Evolutionary conservation across 2,113 vertebrate species (phyloP), one percentile per base, ranked within the genome.

Genomic region (Typhlomys cinereus): DNA sequence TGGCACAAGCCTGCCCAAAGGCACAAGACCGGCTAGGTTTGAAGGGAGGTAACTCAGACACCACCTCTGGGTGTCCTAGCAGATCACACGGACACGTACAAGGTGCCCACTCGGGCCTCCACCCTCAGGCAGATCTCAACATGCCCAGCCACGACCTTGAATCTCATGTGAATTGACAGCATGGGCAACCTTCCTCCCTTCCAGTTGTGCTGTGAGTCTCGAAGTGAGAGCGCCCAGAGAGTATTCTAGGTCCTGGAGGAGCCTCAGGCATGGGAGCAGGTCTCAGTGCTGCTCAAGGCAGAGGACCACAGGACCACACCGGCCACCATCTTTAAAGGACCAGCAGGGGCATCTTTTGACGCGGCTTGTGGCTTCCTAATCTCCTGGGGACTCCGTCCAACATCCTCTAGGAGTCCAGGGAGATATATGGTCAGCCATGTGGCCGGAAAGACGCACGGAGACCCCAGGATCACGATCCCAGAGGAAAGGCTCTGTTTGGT

Each of bases 401-500:
- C 4, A 50, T 87, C 54, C 85, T 87, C 64, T 46, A 74, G 81
- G 86, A 93, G 89, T 46, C 67, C 9, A 31, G 39, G 9, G 70
- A 95, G 85, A 52, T 78, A 12, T 39, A 20, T n/a, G 20, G 95
- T 74, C 54, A 66, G 41, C 3, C 46, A 94, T 25, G 44, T 0
- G 29, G 61, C 91, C 64, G 69, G 69, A 82, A 94, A 96, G 96
- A 95, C 48, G 41, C 59, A 29, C 39, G 39, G 54, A 54, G 80
- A 66, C 21, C 25, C 54, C 29, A 7, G 9, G 27, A 46, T 54
- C 64, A 90, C 48, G 81, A 88, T 61, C 73, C 62, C 90, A 75
- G 27, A 71, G 79, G 96, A 96, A 90, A 76, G 82, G 90, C 69
- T 29, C 0, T 74, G 36, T 92, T 97, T 96, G 11, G 83, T 76